phyloP scores from a whole-genome alignment of 2,888 invertebrate genomes.

The Protonemura montana region DNA sequence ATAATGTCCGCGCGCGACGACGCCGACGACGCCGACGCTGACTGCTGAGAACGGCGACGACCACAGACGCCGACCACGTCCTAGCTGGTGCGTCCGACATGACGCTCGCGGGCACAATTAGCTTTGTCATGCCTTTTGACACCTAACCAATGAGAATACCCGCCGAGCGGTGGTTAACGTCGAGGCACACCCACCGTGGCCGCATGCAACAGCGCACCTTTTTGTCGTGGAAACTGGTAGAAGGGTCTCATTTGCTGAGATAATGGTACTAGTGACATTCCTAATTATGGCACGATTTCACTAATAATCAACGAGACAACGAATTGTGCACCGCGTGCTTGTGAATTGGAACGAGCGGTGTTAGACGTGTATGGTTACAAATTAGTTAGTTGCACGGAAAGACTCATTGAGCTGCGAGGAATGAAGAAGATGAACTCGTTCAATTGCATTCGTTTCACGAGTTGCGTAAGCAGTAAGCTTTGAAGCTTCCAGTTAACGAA shows the following conservation, averaged over 20 bases:
- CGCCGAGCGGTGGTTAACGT: background rate
- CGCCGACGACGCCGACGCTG: background rate
- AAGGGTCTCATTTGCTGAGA: background rate
- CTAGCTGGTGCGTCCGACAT: constrained; percentile 14
- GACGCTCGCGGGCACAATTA: constrained; percentile 23
- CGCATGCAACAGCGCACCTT: too few species aligned
- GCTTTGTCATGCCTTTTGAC: constrained; percentile 26
- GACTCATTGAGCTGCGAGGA: too few species aligned
- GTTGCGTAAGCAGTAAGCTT: too few species aligned
- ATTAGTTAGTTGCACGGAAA: too few species aligned
- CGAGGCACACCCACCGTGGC: background rate
- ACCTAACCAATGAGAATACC: constrained; percentile 23
- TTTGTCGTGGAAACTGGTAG: background rate
- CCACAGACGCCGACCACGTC: background rate
- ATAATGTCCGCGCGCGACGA: background rate
- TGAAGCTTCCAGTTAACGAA: too few species aligned
- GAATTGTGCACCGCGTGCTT: too few species aligned
- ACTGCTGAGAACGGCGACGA: background rate
- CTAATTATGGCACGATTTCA: background rate
- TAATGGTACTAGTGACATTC: background rate
- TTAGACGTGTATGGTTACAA: too few species aligned
- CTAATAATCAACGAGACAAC: background rate
- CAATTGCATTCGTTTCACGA: too few species aligned
- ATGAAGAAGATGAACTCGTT: too few species aligned
- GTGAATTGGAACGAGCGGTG: too few species aligned